A percentile compares a stretch with the other conserved stretches of the same genome.
phyloP scores from a whole-genome alignment of 2,797 vertebrate genomes.

The Gambelia wislizenii region DNA sequence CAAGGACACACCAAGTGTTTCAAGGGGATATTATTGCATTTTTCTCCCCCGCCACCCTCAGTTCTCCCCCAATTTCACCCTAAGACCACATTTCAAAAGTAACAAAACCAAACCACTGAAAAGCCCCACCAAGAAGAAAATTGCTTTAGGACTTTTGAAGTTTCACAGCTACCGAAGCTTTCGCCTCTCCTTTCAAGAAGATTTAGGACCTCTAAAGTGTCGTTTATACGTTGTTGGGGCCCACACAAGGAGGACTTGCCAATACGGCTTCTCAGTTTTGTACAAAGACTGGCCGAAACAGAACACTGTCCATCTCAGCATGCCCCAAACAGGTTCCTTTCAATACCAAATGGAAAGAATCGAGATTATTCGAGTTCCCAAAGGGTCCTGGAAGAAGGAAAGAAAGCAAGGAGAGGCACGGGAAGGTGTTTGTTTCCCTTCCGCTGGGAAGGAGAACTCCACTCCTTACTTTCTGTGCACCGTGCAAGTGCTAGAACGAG shows the following conservation, averaged over 20 bases:
- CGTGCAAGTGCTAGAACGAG: slow-evolving; percentile 45
- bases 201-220: not conserved
- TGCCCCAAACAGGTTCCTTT: slow-evolving; percentile 15
- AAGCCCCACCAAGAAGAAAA: not conserved
- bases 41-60: not conserved
- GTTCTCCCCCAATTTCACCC: not conserved
- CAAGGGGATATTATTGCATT: not conserved
- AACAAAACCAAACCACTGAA: not conserved
- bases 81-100: not conserved
- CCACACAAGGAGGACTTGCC: slow-evolving; percentile 7
- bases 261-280: not conserved
- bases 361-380: not conserved
- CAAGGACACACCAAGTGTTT: not conserved
- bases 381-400: no score
- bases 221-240: slow-evolving; percentile 20
- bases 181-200: no score
- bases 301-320: slow-evolving; percentile 31
- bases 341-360: slow-evolving; percentile 37
- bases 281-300: not conserved
- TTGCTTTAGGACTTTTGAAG: not conserved
- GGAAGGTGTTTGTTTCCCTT: no score
- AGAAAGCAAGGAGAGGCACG: no score
- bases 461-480: slow-evolving; percentile 1
- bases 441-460: slow-evolving; percentile 16
- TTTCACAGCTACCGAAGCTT: not conserved